Base-by-base conservation (phyloP, 2,113 vertebrate genomes). In the Tachuris rubrigastra region DNA sequence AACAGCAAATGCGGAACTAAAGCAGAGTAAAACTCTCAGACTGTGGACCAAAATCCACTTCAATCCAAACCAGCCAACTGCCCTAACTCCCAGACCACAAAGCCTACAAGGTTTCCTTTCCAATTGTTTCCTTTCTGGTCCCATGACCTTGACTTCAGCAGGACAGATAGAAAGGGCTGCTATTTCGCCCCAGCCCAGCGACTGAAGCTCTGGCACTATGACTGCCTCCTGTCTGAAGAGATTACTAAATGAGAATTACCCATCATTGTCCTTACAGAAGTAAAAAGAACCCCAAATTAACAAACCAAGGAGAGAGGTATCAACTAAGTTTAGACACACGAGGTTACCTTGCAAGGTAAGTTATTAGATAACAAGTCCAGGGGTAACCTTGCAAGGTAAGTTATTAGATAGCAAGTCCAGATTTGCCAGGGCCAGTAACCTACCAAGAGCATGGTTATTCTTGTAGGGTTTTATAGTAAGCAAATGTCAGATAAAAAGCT, bases 401-500 rank as follows among this genome's bases (percentile, higher is more conserved):
- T 41, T 52, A 33, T 1, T 20, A 44, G 44, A 52, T 16, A 73
- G 53, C 44, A 90, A 72, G 44, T 47, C 67, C 53, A 56, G 31
- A 24, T 10, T 10, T 56, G 27, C n/a, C 0, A 0, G 30, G 31
- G 24, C 19, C 80, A 66, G 27, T 35, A 69, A 24, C n/a, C 41
- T 88, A 44, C 49, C 16, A 80, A 55, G 31, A 46, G 50, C 35
- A 15, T 4, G 12, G 71, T 60, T 88, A 52, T 2, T 46, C 23
- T 4, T 3, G 8, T 14, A 23, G 11, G 25, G 56, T 58, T 83
- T 66, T 33, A 68, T 0, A 44, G n/a, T 60, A 58, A 84, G 37
- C 33, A 94, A 76, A 63, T 4, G 33, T 6, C 11, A 67, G n/a
- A 37, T 28, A 31, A 72, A 73, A 47, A 68, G 9, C n/a, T 89